Conservation (phyloP, 2,888 invertebrate species). For the Latheticus oryzae region DNA sequence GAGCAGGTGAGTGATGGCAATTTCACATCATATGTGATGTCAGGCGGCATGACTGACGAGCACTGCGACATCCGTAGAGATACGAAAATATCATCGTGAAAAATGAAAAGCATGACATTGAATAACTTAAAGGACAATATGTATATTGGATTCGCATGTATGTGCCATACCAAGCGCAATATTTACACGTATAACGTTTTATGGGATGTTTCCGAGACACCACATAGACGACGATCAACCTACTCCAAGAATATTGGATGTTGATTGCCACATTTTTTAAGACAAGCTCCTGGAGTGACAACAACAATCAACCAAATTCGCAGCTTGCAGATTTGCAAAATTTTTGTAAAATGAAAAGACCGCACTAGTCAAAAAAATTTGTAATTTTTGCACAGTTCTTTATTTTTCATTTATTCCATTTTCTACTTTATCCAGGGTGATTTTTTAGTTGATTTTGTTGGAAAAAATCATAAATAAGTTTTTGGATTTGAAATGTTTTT, state of each 20-base stretch:
- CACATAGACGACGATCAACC: constrained; percentile 27
- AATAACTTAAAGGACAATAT: constrained; percentile 54
- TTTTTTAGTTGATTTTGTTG: too few species aligned
- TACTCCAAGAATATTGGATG: constrained; percentile 37
- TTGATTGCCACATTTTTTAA: constrained; percentile 36
- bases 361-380: too few species aligned
- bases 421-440: too few species aligned
- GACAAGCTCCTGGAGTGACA: too few species aligned
- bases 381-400: too few species aligned
- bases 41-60: constrained; percentile 52
- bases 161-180: constrained; percentile 28
- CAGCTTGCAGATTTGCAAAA: too few species aligned
- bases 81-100: constrained; percentile 52
- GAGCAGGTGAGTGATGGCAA: constrained; percentile 50
- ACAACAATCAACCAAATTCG: too few species aligned
- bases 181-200: constrained; percentile 41
- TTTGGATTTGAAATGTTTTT: too few species aligned
- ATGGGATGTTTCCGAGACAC: constrained; percentile 37
- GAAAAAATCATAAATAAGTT: too few species aligned
- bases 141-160: constrained; percentile 44
- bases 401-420: too few species aligned
- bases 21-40: constrained; percentile 50
- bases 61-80: constrained; percentile 49
- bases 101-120: constrained; percentile 56
- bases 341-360: too few species aligned